A percentile compares a stretch with the other conserved stretches of the same genome.
Conservation (phyloP, 2,888 invertebrate genomes). For the Amiota minor region DNA sequence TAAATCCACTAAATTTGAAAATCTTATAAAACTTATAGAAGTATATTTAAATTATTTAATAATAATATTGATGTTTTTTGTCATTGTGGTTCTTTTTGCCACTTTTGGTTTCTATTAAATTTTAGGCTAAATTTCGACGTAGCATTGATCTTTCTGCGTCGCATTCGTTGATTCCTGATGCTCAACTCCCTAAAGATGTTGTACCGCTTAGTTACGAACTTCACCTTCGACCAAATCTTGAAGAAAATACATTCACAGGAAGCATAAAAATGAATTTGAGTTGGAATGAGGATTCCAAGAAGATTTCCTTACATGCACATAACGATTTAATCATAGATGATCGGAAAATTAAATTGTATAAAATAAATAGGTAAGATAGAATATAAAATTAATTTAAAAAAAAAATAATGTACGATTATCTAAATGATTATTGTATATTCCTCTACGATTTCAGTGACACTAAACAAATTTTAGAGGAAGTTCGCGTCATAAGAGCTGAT, state of each 20-base stretch:
- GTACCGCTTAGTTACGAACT: constrained; percentile 80
- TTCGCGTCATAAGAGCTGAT: constrained; percentile 72
- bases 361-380: constrained; percentile 57
- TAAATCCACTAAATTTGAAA: no score
- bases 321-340: constrained; percentile 78
- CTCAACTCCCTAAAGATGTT: constrained; percentile 78
- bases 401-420: not conserved
- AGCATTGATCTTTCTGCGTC: constrained; percentile 84
- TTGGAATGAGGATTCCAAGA: constrained; percentile 78
- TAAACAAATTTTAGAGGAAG: constrained; percentile 33
- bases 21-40: no score
- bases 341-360: constrained; percentile 74
- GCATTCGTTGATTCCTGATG: constrained; percentile 79
- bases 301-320: constrained; percentile 80
- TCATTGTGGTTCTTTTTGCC: no score
- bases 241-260: constrained; percentile 80
- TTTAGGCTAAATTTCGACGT: constrained; percentile 72
- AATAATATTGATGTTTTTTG: no score
- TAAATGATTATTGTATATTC: no score
- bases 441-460: constrained; percentile 26
- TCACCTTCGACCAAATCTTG: constrained; percentile 79
- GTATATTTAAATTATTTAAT: no score
- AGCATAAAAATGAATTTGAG: constrained; percentile 81
- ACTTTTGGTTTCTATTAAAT: not conserved
- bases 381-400: constrained; percentile 48